Percentiles rank a stretch among this genome's conserved stretches.
phyloP scores from a whole-genome alignment of 2,888 invertebrate species.

The Orgyia antiqua region DNA sequence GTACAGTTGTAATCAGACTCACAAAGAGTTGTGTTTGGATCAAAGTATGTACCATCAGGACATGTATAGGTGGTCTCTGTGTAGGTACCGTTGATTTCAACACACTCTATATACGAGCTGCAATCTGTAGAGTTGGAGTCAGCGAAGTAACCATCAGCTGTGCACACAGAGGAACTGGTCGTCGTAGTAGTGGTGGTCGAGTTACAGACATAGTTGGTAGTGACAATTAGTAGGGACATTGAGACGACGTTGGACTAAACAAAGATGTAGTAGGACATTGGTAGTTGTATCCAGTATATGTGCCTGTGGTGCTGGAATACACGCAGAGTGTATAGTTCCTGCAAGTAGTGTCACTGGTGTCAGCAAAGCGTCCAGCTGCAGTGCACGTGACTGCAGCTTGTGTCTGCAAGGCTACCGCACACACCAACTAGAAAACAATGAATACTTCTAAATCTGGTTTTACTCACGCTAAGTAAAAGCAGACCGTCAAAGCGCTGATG shows the following conservation, averaged over 20 bases:
- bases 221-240: no score
- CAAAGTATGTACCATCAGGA: slow-evolving; percentile 42
- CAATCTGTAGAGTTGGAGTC: slow-evolving; percentile 51
- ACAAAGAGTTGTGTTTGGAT: slow-evolving; percentile 55
- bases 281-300: slow-evolving; percentile 30
- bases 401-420: slow-evolving; percentile 29
- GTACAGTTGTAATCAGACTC: slow-evolving; percentile 49
- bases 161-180: slow-evolving; percentile 38
- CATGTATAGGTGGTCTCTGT: slow-evolving; percentile 44
- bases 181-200: slow-evolving; percentile 27
- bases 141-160: slow-evolving; percentile 46
- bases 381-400: slow-evolving; percentile 47
- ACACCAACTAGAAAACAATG: slow-evolving; percentile 25
- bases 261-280: slow-evolving; percentile 21
- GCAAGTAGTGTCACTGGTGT: slow-evolving; percentile 55
- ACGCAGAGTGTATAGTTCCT: slow-evolving; percentile 59
- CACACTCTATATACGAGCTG: slow-evolving; percentile 52
- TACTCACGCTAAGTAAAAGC: no score
- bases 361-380: slow-evolving; percentile 48
- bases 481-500: no score
- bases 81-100: slow-evolving; percentile 41
- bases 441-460: no score
- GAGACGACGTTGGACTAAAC: slow-evolving; percentile 47
- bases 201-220: slow-evolving; percentile 49
- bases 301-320: slow-evolving; percentile 23